These are phyloP conservation scores for Leptarthrus brevirostris DNA, from an alignment of 2,888 invertebrate genomes.

Conservation along the genomic window DNA sequence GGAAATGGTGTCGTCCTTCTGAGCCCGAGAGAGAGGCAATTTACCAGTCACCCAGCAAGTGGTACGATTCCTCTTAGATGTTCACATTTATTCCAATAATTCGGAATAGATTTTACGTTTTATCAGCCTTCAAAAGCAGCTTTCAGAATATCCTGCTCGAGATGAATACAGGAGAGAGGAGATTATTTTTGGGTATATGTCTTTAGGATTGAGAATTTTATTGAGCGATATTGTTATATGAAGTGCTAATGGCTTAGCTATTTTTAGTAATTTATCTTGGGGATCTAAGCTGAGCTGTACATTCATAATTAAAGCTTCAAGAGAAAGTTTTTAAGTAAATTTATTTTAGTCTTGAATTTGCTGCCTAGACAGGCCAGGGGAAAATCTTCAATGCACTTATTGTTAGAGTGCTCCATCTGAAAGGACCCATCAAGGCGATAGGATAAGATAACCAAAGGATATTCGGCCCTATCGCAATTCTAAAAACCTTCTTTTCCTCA, in stretches of 20 bases:
- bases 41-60: neutral
- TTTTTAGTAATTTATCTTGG: neutral
- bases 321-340: too few relatives aligned
- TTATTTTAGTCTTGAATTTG: too few relatives aligned
- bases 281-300: neutral
- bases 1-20: constrained; percentile 1
- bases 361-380: too few relatives aligned
- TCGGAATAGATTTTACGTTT: constrained; percentile 3
- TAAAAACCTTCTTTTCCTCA: constrained; percentile 15
- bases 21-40: neutral
- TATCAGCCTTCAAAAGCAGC: neutral
- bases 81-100: constrained; percentile 11
- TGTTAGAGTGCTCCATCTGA: neutral
- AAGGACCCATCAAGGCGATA: neutral
- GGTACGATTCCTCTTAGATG: neutral
- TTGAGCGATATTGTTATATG: neutral
- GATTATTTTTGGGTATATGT: neutral
- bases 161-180: neutral
- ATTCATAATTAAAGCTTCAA: neutral
- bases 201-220: neutral
- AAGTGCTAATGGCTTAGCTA: neutral
- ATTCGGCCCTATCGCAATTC: constrained; percentile 13
- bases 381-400: constrained; percentile 20
- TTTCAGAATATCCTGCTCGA: neutral
- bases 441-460: constrained; percentile 26